Evolutionary conservation across 2,797 vertebrate genomes (phyloP).

Genomic region (Thripadectes ignobilis): DNA sequence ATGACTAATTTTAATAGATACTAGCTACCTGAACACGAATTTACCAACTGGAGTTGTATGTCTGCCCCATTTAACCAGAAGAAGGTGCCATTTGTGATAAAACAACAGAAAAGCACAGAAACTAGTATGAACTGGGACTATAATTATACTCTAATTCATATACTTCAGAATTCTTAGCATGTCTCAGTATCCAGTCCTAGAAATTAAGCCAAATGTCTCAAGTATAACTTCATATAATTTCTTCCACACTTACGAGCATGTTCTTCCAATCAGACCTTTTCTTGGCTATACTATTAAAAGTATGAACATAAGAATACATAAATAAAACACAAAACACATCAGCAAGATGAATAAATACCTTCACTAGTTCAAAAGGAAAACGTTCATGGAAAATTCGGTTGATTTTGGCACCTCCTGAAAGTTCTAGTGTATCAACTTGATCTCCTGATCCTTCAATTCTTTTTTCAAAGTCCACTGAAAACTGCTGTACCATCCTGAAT

Average conservation of each 20-base stretch:
- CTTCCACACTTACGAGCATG: neutral
- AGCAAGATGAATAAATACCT: constrained; percentile 78
- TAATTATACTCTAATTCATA: neutral
- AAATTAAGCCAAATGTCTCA: neutral
- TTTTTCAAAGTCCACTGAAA: constrained; percentile 91
- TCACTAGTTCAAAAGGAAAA: constrained; percentile 94
- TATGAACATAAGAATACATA: neutral
- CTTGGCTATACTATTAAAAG: neutral
- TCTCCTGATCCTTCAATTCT: constrained; percentile 91
- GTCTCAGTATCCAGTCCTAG: neutral
- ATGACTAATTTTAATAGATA: neutral
- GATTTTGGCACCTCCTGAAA: constrained; percentile 93
- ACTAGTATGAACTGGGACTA: neutral
- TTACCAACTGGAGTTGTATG: neutral
- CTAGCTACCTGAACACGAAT: neutral
- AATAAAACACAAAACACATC: neutral
- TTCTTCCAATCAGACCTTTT: neutral
- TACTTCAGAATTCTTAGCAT: neutral
- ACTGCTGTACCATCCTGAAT: constrained; percentile 90
- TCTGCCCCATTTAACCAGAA: neutral
- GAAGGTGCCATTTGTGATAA: neutral
- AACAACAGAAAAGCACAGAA: neutral
- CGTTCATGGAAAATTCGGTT: constrained; percentile 93
- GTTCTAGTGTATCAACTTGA: constrained; percentile 86
- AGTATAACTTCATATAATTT: neutral